Percentiles rank a stretch among this genome's conserved stretches.
phyloP scores from a whole-genome alignment of 2,113 vertebrate genomes.

The Balaenoptera acutorostrata region DNA sequence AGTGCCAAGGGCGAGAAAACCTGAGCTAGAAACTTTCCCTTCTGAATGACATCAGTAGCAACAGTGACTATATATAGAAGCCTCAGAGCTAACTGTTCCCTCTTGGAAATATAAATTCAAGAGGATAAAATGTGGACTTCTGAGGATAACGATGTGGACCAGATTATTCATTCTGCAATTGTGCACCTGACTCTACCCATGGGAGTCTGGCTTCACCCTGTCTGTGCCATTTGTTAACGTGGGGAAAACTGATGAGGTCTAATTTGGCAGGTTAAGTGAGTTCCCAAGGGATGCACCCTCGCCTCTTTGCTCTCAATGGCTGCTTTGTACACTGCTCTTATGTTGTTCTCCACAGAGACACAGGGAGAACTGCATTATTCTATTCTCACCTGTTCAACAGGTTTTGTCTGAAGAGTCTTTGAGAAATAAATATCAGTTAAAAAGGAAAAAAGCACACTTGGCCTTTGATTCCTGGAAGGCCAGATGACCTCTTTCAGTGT shows the following conservation, averaged over 20 bases:
- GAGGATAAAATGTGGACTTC: slow-evolving; percentile 37
- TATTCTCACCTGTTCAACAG: slow-evolving; percentile 5
- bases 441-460: background rate
- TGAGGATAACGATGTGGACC: background rate
- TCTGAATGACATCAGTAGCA: background rate
- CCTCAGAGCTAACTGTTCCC: background rate
- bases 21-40: background rate
- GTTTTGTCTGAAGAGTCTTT: background rate
- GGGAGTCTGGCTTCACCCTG: slow-evolving; percentile 21
- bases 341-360: background rate
- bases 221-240: background rate
- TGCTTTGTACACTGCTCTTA: fast-evolving
- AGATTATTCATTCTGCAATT: slow-evolving; percentile 61
- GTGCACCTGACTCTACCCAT: background rate
- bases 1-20: background rate
- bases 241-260: background rate
- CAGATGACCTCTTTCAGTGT: background rate
- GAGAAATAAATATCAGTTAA: slow-evolving; percentile 32
- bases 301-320: background rate
- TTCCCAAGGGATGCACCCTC: fast-evolving
- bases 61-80: background rate
- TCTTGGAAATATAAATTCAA: slow-evolving; percentile 55
- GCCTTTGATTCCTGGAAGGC: slow-evolving; percentile 27
- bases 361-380: background rate
- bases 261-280: background rate